phyloP scores from a whole-genome alignment of 2,888 invertebrate genomes.

The Dynastes hyllus region DNA sequence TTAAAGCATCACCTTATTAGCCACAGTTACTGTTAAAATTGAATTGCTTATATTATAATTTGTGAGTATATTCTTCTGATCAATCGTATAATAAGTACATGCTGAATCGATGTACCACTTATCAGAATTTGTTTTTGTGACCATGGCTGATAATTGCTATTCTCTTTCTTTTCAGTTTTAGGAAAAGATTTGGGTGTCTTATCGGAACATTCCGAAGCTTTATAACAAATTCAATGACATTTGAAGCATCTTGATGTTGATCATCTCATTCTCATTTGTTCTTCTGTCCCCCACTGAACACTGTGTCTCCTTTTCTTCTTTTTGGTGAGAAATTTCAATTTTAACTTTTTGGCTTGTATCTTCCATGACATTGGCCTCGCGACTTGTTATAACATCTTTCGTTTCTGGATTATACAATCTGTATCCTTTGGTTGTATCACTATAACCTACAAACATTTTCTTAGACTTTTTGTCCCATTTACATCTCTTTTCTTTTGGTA shows the following conservation, averaged over 20 bases:
- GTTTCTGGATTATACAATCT: too few species aligned
- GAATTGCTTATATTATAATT: background rate
- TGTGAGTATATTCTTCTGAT: constrained; percentile 12
- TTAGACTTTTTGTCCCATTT: too few species aligned
- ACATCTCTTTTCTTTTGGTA: too few species aligned
- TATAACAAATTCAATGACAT: constrained; percentile 1
- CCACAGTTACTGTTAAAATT: constrained; percentile 16
- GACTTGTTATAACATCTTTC: too few species aligned
- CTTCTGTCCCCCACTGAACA: too few species aligned
- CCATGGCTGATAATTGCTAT: constrained; percentile 19
- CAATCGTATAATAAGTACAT: background rate
- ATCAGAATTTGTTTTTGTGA: constrained; percentile 3
- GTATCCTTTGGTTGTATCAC: too few species aligned
- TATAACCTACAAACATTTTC: too few species aligned
- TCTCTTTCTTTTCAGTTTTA: background rate
- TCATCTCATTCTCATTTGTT: too few species aligned
- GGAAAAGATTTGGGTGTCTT: background rate
- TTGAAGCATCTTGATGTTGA: background rate
- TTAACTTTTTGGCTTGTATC: too few species aligned
- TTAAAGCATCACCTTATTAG: constrained; percentile 16
- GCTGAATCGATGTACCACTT: constrained; percentile 11
- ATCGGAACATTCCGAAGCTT: constrained; percentile 13
- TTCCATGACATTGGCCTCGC: too few species aligned
- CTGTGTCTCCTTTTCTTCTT: too few species aligned
- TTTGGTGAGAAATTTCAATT: too few species aligned